Evolutionary conservation across 64 coral and sea anemone genomes (phyloP), one percentile per base, ranked within the genome.

Genomic region (Actinia equina): DNA sequence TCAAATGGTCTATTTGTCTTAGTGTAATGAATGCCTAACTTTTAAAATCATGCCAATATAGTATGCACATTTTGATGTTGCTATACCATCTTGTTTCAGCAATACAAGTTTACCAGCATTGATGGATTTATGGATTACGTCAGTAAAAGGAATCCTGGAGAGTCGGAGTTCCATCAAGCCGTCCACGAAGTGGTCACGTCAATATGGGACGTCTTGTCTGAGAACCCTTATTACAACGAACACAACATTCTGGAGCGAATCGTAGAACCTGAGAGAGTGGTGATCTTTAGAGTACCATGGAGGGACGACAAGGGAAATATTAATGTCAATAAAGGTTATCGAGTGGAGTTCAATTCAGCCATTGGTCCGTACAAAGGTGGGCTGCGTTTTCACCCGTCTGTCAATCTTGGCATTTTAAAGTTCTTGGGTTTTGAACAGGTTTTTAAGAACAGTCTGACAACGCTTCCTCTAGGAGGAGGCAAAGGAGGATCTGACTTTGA

Each of bases 401-500:
- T 96, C 51, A 96, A 96, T 77, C 83, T 96, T 19, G 92, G 94
- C 43, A 92, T 96, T 20, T 87, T 96, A 45, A 96, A 96, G 85
- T 96, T 96, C 63, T 78, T 96, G 51, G 94, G 91, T 18, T 96
- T 96, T 74, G 94, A 96, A 71, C 94, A 96, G 77, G 70, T 96
- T 45, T 91, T 96, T 17, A 96, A 96, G 82, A 96, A 96, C 85
- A 96, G 94, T 41, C 82, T 96, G 5, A 96, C 94, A 6, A 96
- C 94, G 5, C 85, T 96, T 22, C 94, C 94, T 25, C 80, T 96
- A 8, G 94, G 94, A 14, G 94, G 94, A 71, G 94, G 94, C 61
- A 96, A 96, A 44, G 94, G 94, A 23, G 94, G 94, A 6, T 96
- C 94, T 12, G 94, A 96, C 82, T 96, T 96, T 45, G 94, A 96